Evolutionary conservation across 2,888 invertebrate genomes (phyloP).

Genomic region (Trachelus troglodyta): DNA sequence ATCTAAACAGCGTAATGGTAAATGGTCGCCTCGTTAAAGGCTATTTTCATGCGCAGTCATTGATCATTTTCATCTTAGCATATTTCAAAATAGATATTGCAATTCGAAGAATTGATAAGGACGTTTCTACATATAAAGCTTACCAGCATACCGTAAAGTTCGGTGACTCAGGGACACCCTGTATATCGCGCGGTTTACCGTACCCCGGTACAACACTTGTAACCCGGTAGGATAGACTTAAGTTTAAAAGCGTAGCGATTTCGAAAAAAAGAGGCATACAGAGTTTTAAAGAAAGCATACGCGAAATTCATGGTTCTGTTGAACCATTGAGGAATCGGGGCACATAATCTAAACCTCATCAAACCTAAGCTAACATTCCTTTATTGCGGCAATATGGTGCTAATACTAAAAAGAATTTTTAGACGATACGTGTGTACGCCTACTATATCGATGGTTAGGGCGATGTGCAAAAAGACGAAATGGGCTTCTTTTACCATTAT

Average conservation of each 20-base stretch:
- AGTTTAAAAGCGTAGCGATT: background rate
- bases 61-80: too few species aligned
- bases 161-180: background rate
- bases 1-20: too few species aligned
- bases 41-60: too few species aligned
- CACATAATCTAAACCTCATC: background rate
- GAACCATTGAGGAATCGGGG: background rate
- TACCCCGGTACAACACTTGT: background rate
- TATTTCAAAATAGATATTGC: too few species aligned
- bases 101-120: too few species aligned
- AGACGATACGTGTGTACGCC: background rate
- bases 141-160: too few species aligned
- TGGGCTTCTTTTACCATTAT: background rate
- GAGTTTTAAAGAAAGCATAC: background rate
- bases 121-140: too few species aligned
- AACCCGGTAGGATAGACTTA: background rate
- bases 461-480: background rate
- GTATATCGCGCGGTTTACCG: background rate
- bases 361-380: background rate
- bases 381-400: background rate
- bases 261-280: background rate
- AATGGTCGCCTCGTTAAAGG: too few species aligned
- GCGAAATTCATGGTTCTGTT: background rate
- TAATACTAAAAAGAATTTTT: background rate
- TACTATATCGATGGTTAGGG: background rate